A percentile compares a stretch with the other conserved stretches of the same genome.
phyloP scores from a whole-genome alignment of 2,797 vertebrate species.

The Luscinia megarhynchos region DNA sequence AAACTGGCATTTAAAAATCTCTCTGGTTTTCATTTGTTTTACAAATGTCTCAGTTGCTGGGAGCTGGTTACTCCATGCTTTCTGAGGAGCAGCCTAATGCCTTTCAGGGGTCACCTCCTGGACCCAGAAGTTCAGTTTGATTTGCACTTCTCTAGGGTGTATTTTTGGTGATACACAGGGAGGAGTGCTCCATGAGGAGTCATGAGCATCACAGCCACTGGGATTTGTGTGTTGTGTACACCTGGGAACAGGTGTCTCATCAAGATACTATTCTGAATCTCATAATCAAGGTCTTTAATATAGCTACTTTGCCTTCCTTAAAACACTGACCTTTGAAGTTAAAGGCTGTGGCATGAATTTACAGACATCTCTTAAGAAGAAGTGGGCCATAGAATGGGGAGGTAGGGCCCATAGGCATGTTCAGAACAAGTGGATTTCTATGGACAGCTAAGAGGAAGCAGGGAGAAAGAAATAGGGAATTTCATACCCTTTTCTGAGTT shows the following conservation, averaged over 20 bases:
- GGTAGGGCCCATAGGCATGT: neutral
- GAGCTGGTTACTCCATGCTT: neutral
- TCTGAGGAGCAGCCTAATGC: neutral
- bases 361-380: neutral
- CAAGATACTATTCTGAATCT: neutral
- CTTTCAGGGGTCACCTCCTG: neutral
- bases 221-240: neutral
- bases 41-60: neutral
- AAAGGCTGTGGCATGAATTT: neutral
- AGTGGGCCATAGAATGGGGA: neutral
- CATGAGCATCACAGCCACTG: neutral
- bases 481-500: neutral
- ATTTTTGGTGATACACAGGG: neutral
- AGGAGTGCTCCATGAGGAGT: neutral
- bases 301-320: neutral
- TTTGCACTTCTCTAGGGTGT: neutral
- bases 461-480: neutral
- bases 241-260: neutral
- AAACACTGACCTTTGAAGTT: neutral
- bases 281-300: neutral
- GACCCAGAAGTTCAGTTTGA: neutral
- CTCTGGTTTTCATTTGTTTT: neutral
- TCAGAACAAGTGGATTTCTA: neutral
- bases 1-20: neutral
- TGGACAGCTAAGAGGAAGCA: neutral